phyloP scores from a whole-genome alignment of 2,797 vertebrate genomes.

The Pseudochromis fuscus region DNA sequence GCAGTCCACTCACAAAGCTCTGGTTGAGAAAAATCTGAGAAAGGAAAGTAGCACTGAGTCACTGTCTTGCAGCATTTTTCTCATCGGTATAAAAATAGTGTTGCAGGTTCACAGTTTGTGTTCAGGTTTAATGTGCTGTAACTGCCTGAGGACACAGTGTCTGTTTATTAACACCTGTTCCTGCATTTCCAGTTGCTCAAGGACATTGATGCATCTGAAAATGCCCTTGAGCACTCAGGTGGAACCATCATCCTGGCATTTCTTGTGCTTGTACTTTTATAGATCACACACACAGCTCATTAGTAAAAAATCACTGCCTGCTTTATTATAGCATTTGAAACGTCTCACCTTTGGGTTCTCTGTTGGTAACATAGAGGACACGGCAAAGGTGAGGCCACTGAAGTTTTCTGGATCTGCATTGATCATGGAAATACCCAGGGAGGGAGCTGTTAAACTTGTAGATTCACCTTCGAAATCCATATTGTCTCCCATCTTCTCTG shows the following conservation, averaged over 20 bases:
- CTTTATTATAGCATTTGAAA: background rate
- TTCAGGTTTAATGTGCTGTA: background rate
- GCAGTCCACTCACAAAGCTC: slow-evolving; percentile 61
- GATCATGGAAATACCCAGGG: slow-evolving; percentile 85
- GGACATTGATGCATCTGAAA: background rate
- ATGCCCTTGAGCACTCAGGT: background rate
- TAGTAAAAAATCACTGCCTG: background rate
- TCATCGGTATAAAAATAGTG: background rate
- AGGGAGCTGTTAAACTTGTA: slow-evolving; percentile 73
- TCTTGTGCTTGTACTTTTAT: background rate
- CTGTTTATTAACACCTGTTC: slow-evolving; percentile 31
- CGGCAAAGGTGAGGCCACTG: slow-evolving; percentile 87
- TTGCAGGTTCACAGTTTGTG: background rate
- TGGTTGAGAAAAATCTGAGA: slow-evolving; percentile 84
- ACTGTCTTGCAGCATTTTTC: background rate
- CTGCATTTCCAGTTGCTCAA: background rate
- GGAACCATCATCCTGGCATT: background rate
- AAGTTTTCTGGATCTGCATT: slow-evolving; percentile 78
- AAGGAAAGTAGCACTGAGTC: slow-evolving; percentile 32
- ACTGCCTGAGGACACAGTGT: slow-evolving; percentile 15
- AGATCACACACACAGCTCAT: background rate
- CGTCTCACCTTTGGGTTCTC: slow-evolving; percentile 83
- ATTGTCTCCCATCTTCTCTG: slow-evolving; percentile 85
- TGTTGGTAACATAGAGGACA: slow-evolving; percentile 70
- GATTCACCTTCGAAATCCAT: slow-evolving; percentile 81